Evolutionary conservation across 2,888 invertebrate genomes (phyloP).

Genomic region (Notodonta ziczac): DNA sequence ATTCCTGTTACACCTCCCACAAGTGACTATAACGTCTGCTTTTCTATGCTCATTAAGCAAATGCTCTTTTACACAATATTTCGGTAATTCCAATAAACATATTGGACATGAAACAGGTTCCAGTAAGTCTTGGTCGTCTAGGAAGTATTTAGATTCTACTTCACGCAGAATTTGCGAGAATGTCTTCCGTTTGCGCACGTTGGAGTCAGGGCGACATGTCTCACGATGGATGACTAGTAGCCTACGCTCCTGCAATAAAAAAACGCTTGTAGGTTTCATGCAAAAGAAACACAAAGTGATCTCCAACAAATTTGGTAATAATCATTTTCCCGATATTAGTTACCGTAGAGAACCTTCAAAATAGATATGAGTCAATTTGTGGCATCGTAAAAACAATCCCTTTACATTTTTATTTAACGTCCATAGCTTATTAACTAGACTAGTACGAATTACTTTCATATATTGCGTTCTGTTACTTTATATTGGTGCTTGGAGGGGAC

Average conservation of each 20-base stretch:
- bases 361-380: no score
- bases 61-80: slow-evolving; percentile 44
- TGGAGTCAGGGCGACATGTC: slow-evolving; percentile 40
- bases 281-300: background rate
- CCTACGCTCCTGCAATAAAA: slow-evolving; percentile 24
- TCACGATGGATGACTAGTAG: slow-evolving; percentile 31
- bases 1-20: slow-evolving; percentile 41
- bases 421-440: no score
- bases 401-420: no score
- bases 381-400: no score
- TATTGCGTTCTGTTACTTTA: no score
- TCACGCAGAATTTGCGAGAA: slow-evolving; percentile 44
- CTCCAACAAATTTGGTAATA: no score
- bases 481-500: no score
- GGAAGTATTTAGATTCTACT: slow-evolving; percentile 31
- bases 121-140: slow-evolving; percentile 24
- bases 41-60: slow-evolving; percentile 42
- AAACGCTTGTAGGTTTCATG: no score
- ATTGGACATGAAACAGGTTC: slow-evolving; percentile 40
- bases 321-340: no score
- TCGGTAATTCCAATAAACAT: slow-evolving; percentile 43
- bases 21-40: slow-evolving; percentile 35
- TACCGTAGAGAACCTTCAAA: no score
- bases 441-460: no score
- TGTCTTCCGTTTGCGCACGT: slow-evolving; percentile 36